A percentile compares a stretch with the other conserved stretches of the same genome.
Evolutionary conservation across 2,113 vertebrate genomes (phyloP).

Genomic region (Acinonyx jubatus): DNA sequence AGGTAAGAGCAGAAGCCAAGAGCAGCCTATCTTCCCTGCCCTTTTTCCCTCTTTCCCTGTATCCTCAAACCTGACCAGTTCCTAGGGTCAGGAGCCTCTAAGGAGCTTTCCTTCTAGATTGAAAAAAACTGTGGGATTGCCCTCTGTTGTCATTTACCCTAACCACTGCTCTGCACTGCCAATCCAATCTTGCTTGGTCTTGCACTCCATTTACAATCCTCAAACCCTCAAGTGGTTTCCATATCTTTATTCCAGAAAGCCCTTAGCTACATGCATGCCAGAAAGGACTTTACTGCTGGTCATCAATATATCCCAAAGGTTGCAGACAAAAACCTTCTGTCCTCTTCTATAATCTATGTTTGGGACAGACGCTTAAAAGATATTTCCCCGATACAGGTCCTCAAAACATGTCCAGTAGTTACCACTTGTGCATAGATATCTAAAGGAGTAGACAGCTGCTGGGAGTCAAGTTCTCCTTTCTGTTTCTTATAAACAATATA

Average conservation of each 20-base stretch:
- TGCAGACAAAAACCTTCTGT: background rate
- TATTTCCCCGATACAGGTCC: background rate
- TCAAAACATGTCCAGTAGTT: background rate
- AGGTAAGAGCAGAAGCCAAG: background rate
- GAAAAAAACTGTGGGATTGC: background rate
- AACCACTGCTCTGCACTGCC: background rate
- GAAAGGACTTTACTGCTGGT: background rate
- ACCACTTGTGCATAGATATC: background rate
- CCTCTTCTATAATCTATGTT: background rate
- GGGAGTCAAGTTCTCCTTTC: background rate
- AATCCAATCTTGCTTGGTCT: background rate
- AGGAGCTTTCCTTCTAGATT: background rate
- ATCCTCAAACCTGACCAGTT: background rate
- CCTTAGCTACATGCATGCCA: background rate
- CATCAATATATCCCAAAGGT: background rate
- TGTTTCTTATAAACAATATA: background rate
- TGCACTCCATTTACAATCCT: background rate
- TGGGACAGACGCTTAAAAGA: background rate
- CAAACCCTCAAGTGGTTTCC: background rate
- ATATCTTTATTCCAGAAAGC: constrained; percentile 32
- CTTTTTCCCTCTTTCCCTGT: background rate
- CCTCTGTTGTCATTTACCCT: background rate
- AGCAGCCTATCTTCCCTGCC: background rate
- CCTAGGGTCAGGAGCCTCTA: background rate
- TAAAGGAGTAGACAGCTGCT: background rate